phyloP scores from a whole-genome alignment of 2,888 invertebrate species.

The Allolobophora icterica region DNA sequence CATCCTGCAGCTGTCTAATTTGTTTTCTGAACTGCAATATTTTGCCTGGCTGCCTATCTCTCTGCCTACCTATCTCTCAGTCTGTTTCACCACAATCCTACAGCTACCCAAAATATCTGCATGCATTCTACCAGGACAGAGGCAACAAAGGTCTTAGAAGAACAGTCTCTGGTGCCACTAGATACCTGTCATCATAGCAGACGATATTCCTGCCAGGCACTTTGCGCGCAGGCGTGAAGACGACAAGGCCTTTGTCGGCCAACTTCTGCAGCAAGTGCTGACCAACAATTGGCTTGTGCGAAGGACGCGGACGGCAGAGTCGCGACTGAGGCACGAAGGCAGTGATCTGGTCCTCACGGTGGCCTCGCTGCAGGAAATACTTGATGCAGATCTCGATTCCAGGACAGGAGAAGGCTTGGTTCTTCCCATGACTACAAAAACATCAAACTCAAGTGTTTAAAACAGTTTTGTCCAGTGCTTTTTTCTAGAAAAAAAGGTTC shows the following conservation, averaged over 20 bases:
- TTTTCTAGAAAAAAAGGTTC: no score
- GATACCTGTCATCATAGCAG: conserved; percentile 72
- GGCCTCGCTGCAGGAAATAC: conserved; percentile 89
- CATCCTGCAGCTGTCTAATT: no score
- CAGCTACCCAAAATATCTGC: background rate
- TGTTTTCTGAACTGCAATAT: no score
- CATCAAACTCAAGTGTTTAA: background rate
- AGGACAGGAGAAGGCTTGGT: conserved; percentile 88
- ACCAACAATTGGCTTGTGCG: conserved; percentile 69
- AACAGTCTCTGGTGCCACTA: background rate
- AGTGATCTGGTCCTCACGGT: conserved; percentile 81
- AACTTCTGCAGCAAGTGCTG: conserved; percentile 85
- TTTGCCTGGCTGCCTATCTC: no score
- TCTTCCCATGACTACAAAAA: conserved; percentile 79
- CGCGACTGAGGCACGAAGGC: conserved; percentile 98
- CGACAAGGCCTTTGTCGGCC: conserved; percentile 83
- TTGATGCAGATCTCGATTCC: conserved; percentile 94
- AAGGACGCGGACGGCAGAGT: conserved; percentile 32
- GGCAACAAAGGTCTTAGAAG: background rate
- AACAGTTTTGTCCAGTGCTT: no score
- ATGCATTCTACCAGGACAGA: background rate
- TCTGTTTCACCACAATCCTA: background rate
- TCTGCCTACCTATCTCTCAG: background rate
- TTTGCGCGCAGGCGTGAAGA: conserved; percentile 89
- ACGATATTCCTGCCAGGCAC: conserved; percentile 75